Conservation (phyloP, 1,140 invertebrate species). For the Dinothrombium tinctorium region DNA sequence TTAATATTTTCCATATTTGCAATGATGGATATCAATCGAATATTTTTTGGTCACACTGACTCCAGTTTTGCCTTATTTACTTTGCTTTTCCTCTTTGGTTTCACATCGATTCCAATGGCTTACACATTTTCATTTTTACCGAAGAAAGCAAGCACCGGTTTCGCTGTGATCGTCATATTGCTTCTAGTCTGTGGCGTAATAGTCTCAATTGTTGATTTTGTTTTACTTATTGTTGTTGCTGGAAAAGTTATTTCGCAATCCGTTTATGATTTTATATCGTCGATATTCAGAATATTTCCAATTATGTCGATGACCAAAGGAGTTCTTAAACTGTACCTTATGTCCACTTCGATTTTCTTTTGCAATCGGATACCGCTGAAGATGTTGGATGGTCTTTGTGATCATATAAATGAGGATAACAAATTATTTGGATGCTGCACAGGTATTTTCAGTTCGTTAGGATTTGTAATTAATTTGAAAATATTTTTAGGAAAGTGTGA, state of each 20-base stretch:
- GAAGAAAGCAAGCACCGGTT: constrained; percentile 11
- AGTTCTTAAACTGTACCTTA: not conserved
- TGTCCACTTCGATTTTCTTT: too few relatives aligned
- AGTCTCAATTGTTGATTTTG: not conserved
- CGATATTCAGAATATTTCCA: not conserved
- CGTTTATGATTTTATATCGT: not conserved
- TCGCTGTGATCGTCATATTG: constrained; percentile 12
- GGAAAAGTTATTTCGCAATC: not conserved
- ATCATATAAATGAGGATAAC: not conserved
- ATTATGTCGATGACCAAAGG: not conserved
- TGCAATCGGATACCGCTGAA: too few relatives aligned
- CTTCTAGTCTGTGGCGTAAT: constrained; percentile 1
- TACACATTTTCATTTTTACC: constrained; percentile 13
- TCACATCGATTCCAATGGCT: constrained; percentile 13
- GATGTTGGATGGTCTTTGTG: not conserved
- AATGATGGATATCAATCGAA: not conserved
- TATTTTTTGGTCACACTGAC: not conserved
- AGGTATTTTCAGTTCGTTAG: not conserved
- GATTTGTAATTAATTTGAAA: not conserved
- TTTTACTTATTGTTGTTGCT: not conserved
- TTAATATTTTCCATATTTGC: constrained; percentile 3
- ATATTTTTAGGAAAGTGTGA: not conserved
- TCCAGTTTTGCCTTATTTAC: constrained; percentile 3
- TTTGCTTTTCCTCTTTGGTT: constrained; percentile 12
- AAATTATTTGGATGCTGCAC: not conserved